Percentiles rank a stretch among this genome's conserved stretches.
These are phyloP conservation scores for Aurelia sp. DNA, from an alignment of 30 jellyfish, hydroid and myxozoan species.

Conservation along the genomic window DNA sequence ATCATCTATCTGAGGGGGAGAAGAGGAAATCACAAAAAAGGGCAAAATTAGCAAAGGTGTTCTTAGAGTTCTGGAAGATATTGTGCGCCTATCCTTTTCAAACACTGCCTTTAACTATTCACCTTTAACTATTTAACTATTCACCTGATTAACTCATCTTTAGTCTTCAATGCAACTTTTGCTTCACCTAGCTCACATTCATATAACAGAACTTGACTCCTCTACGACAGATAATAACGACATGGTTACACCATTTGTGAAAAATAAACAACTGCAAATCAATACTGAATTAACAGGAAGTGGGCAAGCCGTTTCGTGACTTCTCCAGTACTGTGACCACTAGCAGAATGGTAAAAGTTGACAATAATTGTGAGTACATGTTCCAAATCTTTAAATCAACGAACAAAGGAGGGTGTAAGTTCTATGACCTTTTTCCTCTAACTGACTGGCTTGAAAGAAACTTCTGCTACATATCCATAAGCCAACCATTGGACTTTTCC, in stretches of 20 bases:
- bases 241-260: neutral
- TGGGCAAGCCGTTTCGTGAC: too few species aligned
- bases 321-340: too few species aligned
- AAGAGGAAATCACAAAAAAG: neutral
- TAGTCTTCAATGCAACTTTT: conserved; percentile 20
- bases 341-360: too few species aligned
- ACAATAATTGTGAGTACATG: too few species aligned
- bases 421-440: too few species aligned
- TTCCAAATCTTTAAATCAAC: too few species aligned
- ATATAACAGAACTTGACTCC: conserved; percentile 22
- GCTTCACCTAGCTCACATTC: conserved; percentile 62
- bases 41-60: neutral
- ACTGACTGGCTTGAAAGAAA: too few species aligned
- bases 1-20: neutral
- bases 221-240: conserved; percentile 25
- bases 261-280: neutral
- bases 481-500: too few species aligned
- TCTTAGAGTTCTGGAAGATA: neutral
- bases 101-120: neutral
- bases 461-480: too few species aligned
- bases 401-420: too few species aligned
- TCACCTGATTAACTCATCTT: conserved; percentile 57
- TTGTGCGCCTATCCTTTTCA: neutral
- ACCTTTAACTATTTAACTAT: neutral
- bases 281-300: too few species aligned